phyloP scores from a whole-genome alignment of 2,888 invertebrate species.

The Drosophila hamatofila region DNA sequence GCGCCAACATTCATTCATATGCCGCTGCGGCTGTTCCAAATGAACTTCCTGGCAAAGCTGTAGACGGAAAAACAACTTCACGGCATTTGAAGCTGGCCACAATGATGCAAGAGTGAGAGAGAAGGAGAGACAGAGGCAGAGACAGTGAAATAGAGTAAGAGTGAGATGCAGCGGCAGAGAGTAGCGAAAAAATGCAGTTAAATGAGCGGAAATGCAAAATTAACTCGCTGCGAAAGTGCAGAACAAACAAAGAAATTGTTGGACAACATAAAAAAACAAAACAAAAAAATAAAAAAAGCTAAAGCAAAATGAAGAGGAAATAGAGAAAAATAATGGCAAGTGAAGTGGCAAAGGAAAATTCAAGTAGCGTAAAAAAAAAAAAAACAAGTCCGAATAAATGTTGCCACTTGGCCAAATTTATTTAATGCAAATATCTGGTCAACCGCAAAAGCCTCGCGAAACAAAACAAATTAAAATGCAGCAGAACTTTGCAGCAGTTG shows the following conservation, averaged over 20 bases:
- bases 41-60: constrained; percentile 67
- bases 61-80: constrained; percentile 73
- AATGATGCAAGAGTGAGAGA: constrained; percentile 19
- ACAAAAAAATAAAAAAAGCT: not conserved
- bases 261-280: constrained; percentile 54
- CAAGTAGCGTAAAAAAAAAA: constrained; percentile 2
- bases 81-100: constrained; percentile 67
- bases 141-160: not conserved
- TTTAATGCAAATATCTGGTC: constrained; percentile 77
- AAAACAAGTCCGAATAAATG: constrained; percentile 52
- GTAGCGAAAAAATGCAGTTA: constrained; percentile 66
- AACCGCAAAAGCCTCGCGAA: constrained; percentile 45
- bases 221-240: constrained; percentile 77
- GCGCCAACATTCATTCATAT: constrained; percentile 43
- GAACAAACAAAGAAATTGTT: constrained; percentile 79
- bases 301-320: constrained; percentile 68
- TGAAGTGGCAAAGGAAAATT: constrained; percentile 20
- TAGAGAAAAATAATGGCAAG: constrained; percentile 48
- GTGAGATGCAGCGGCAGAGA: not conserved
- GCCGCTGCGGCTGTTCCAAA: constrained; percentile 50
- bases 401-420: constrained; percentile 79
- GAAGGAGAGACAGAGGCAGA: not conserved
- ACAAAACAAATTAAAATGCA: constrained; percentile 21
- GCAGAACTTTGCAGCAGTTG: not conserved
- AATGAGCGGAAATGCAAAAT: constrained; percentile 81